A percentile compares a stretch with the other conserved stretches of the same genome.
Evolutionary conservation across 35 echinoderm and acorn worm genomes (phyloP).

Genomic region (Chiridota heheva): DNA sequence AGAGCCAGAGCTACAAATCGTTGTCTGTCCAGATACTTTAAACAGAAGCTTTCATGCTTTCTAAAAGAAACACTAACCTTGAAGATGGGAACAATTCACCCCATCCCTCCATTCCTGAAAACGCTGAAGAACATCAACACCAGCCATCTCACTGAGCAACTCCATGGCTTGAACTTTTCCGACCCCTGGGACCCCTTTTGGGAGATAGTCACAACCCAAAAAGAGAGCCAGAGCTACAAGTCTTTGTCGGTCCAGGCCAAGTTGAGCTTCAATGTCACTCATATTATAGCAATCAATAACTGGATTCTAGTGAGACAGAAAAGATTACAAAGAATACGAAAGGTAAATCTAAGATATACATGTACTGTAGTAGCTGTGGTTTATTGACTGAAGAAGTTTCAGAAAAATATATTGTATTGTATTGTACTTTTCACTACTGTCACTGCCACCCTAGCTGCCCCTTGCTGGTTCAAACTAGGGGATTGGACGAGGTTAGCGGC

Average conservation of each 20-base stretch:
- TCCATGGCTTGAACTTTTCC: slow-evolving; percentile 74
- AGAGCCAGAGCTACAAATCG: too few species aligned
- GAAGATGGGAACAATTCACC: not conserved
- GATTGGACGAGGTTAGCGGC: too few species aligned
- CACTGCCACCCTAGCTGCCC: too few species aligned
- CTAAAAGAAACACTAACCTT: not conserved
- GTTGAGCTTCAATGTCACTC: slow-evolving; percentile 54
- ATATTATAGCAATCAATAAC: slow-evolving; percentile 84
- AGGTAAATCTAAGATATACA: too few species aligned
- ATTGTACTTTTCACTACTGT: too few species aligned
- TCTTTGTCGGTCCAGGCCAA: slow-evolving; percentile 51
- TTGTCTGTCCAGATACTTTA: too few species aligned
- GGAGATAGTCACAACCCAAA: slow-evolving; percentile 88
- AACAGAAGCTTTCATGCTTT: slow-evolving; percentile 4
- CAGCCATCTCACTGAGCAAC: slow-evolving; percentile 43
- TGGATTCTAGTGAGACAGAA: slow-evolving; percentile 78
- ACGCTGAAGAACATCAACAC: slow-evolving; percentile 46
- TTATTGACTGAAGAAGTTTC: too few species aligned
- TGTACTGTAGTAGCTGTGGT: too few species aligned
- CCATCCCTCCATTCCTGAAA: slow-evolving; percentile 64
- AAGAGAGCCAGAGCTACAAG: slow-evolving; percentile 76
- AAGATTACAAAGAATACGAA: too few species aligned
- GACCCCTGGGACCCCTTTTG: slow-evolving; percentile 83
- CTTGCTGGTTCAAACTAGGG: too few species aligned
- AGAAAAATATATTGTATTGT: too few species aligned